Evolutionary conservation across 1,140 invertebrate species (phyloP), one percentile per base, ranked within the genome.

Genomic region (Caenorhabditis elegans): DNA sequence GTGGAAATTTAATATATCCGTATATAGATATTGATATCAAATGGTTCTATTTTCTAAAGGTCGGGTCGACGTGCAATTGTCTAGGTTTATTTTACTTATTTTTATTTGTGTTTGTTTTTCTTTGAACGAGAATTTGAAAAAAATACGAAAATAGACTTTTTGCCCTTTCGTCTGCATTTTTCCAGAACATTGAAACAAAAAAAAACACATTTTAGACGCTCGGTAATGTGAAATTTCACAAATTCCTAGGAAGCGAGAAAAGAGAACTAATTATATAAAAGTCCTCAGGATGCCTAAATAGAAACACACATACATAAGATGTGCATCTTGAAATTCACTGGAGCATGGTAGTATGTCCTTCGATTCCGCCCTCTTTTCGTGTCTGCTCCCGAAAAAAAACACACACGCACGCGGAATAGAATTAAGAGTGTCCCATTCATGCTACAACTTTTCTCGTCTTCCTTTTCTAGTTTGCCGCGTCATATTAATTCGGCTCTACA

Each of bases 321-420:
- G 60, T 70, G 34, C n/a, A 10, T 39, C 34, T 43, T 70, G 60
- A 39, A 70, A 34, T 70, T 70, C 60, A 70, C 13, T 39, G 60
- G 28, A 70, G 60, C 60, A 70, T 70, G 60, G 60, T 70, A 70
- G 60, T n/a, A n/a, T n/a, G n/a, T 60, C 53, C 53, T 60, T 60
- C 53, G 53, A 60, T 70, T 26, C 34, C 26, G 2, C 17, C 22
- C 22, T 43, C 60, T 70, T 70, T n/a, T 70, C 60, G 39, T 43
- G 39, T 26, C 60, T 39, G 34, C 34, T 13, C 17, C n/a, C 60
- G 8, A 39, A 70, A 70, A 70, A 70, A 70, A 39, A 6, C n/a
- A n/a, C n/a, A n/a, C n/a, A n/a, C n/a, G n/a, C n/a, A n/a, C n/a
- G n/a, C n/a, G n/a, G 60, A 70, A 70, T 70, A 34, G 34, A 70